Conservation (phyloP, 2,113 vertebrate species). For the Hiodon alosoides region DNA sequence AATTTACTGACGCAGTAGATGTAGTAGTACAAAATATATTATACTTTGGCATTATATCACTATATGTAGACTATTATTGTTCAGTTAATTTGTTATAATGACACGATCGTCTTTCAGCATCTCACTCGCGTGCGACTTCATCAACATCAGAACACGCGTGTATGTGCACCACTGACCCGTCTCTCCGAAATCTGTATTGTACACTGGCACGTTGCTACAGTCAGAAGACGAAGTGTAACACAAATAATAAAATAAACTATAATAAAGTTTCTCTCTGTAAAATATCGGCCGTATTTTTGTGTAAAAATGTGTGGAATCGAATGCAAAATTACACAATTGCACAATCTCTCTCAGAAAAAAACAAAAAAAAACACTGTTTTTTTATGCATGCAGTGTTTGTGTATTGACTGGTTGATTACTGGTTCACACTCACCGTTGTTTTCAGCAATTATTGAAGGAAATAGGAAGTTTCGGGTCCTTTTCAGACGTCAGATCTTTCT, state of each 20-base stretch:
- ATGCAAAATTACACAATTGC: too few relatives aligned
- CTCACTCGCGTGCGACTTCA: neutral
- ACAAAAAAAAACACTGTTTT: neutral
- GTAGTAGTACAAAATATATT: neutral
- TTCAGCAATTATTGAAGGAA: conserved; percentile 32
- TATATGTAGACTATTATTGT: neutral
- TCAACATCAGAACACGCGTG: neutral
- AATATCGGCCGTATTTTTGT: too few relatives aligned
- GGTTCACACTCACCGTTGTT: conserved; percentile 52
- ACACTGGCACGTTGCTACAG: too few relatives aligned
- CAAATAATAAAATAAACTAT: too few relatives aligned
- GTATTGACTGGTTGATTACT: neutral
- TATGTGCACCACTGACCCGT: neutral
- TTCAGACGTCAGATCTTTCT: conserved; percentile 22
- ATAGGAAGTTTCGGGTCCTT: conserved; percentile 47
- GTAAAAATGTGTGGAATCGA: too few relatives aligned
- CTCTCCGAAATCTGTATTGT: neutral
- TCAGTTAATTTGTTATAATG: neutral
- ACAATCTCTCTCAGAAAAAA: too few relatives aligned
- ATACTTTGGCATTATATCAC: neutral
- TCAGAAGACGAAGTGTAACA: too few relatives aligned
- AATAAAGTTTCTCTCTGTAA: too few relatives aligned
- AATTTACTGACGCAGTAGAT: neutral
- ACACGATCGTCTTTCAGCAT: neutral
- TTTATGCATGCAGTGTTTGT: neutral